Base-by-base conservation (phyloP, 2,888 invertebrate species). In the Metallyticus violacea region DNA sequence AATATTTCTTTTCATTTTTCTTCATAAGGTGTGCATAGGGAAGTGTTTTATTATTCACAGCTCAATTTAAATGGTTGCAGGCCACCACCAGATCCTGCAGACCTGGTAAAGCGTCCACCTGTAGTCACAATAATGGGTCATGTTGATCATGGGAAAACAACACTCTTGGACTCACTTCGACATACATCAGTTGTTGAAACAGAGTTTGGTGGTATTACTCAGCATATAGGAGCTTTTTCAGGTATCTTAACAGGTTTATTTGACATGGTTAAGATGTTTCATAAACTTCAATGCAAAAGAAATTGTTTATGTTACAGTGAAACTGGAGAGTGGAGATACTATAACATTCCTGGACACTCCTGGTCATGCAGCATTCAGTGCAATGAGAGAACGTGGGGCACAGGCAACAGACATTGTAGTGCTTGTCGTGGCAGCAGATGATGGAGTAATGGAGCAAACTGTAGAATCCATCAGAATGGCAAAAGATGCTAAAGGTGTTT, bases 81-180 rank as follows among this genome's bases (percentile, higher is more conserved):
- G 26, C 95, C 96, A 0, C 95, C 96, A 0, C 94, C 97, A 1
- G 91, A 94, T 22, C 92, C 94, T 5, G 93, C 94, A 81, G 93
- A 94, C 25, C 93, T 98, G 22, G 93, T 94, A 78, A 94, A 94
- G 3, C 94, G 99, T 1, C 96, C 98, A 22, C 98, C 99, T 0
- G 97, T 99, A 0, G 98, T 99, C 0, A 98, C 99, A 6, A 97
- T 99, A 82, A 99, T 99, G 99, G 99, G 99, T 0, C 99, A 99
- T 92, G 99, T 99, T 1, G 99, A 99, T 93, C 99, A 99, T 93
- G 99, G 99, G 4, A 99, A 99, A 94, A 99, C 99, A 2, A 99
- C 99, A 0, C 93, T 99, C 5, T 92, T 99, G 6, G 99, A 99
- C 92, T 94, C 97, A 0, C 92, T 99, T 40, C 92, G 99, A 85